Evolutionary conservation across 2,113 vertebrate genomes (phyloP).

Genomic region (Leptobrachium leishanense): DNA sequence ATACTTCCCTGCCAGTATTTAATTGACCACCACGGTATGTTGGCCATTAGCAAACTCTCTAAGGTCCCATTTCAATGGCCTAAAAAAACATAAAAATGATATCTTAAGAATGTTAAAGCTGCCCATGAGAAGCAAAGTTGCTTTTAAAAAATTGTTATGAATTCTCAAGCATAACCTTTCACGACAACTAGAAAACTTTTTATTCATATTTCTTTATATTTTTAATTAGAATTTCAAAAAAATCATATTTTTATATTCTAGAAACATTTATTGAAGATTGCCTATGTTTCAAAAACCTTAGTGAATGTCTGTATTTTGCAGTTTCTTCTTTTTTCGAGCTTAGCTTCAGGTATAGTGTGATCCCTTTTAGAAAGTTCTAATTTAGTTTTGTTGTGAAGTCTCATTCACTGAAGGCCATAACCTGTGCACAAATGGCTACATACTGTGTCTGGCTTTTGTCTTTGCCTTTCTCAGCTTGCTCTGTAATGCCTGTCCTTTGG

Average conservation of each 20-base stretch:
- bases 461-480: slow-evolving; percentile 40
- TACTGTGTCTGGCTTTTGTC: slow-evolving; percentile 29
- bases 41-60: too few species aligned
- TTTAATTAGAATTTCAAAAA: too few species aligned
- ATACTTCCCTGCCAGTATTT: too few species aligned
- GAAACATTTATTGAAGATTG: not conserved
- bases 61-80: too few species aligned
- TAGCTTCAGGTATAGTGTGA: slow-evolving; percentile 34
- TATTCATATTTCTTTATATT: not conserved
- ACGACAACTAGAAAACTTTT: not conserved
- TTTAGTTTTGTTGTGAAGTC: slow-evolving; percentile 31
- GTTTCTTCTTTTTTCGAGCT: slow-evolving; percentile 3
- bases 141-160: too few species aligned
- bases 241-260: too few species aligned
- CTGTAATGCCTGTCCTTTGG: slow-evolving; percentile 25
- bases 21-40: too few species aligned
- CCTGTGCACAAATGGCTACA: slow-evolving; percentile 41
- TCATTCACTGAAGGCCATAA: slow-evolving; percentile 38
- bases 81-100: too few species aligned
- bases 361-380: slow-evolving; percentile 30
- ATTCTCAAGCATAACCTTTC: too few species aligned
- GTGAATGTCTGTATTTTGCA: slow-evolving; percentile 22
- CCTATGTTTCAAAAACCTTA: not conserved
- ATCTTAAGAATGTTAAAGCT: too few species aligned
- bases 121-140: too few species aligned